Conservation (phyloP, 1,140 invertebrate genomes). For the Ephestia elutella region DNA sequence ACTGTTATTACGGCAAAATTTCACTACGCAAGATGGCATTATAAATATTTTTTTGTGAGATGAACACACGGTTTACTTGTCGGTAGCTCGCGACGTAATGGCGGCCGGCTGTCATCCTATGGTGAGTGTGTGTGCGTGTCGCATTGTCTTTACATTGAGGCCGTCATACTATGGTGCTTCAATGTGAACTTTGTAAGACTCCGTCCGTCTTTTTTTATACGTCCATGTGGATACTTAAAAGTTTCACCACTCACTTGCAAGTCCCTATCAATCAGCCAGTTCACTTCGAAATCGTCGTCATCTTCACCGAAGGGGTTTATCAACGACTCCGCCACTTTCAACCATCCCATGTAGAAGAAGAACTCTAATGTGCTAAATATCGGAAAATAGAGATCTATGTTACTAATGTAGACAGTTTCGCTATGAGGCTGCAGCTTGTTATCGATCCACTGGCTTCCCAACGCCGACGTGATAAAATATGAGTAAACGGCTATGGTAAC, state of each 20-base stretch:
- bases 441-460: constrained; percentile 89
- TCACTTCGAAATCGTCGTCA: constrained; percentile 86
- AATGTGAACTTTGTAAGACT: too few relatives aligned
- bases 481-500: constrained; percentile 94
- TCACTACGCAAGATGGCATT: too few relatives aligned
- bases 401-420: constrained; percentile 61
- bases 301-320: constrained; percentile 95
- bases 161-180: too few relatives aligned
- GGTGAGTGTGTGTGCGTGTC: too few relatives aligned
- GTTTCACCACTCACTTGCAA: constrained; percentile 76
- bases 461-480: constrained; percentile 88
- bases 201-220: too few relatives aligned
- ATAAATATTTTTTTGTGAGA: too few relatives aligned
- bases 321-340: constrained; percentile 90
- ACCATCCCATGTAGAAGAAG: constrained; percentile 94
- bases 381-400: constrained; percentile 89
- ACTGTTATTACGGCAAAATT: too few relatives aligned
- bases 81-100: too few relatives aligned
- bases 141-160: too few relatives aligned
- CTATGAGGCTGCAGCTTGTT: constrained; percentile 46
- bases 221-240: not conserved
- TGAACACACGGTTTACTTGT: too few relatives aligned
- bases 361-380: constrained; percentile 90
- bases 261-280: constrained; percentile 93
- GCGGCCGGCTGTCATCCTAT: too few relatives aligned